phyloP scores from a whole-genome alignment of 2,888 invertebrate species.

The Synergus itoensis region DNA sequence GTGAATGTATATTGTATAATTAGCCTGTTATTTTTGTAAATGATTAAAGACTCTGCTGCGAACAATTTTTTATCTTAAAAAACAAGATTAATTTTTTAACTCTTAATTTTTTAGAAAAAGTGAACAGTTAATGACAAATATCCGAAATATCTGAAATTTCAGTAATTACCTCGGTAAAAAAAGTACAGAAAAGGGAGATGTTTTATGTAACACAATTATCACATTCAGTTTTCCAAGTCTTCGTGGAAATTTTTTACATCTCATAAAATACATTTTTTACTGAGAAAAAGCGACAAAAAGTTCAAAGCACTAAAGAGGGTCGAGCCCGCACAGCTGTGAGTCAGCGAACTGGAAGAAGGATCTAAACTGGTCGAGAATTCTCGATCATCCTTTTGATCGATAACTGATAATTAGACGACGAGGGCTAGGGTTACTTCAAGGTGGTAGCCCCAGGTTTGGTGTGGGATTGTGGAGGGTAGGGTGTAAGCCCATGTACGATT shows the following conservation, averaged over 20 bases:
- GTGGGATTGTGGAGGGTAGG: conserved; percentile 10
- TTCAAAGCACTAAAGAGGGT: not conserved
- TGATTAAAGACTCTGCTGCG: too few species aligned
- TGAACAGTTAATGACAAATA: too few species aligned
- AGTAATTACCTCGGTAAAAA: not conserved
- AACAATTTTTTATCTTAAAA: too few species aligned
- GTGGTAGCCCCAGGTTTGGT: conserved; percentile 15
- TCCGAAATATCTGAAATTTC: too few species aligned
- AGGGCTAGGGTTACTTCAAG: conserved; percentile 2
- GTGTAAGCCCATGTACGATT: conserved; percentile 27
- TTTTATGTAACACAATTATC: not conserved
- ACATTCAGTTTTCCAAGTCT: not conserved
- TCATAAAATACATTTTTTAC: not conserved
- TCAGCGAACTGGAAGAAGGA: not conserved
- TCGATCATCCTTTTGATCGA: conserved; percentile 23
- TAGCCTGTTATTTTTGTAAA: too few species aligned
- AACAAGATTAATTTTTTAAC: too few species aligned
- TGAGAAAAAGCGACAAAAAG: not conserved
- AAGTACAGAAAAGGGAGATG: not conserved
- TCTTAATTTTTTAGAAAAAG: too few species aligned
- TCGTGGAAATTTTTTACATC: not conserved
- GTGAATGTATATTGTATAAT: too few species aligned
- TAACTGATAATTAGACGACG: conserved; percentile 7
- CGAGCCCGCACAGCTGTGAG: not conserved
- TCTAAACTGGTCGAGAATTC: not conserved